phyloP scores from a whole-genome alignment of 2,113 vertebrate genomes.

The Tupaia chinensis region DNA sequence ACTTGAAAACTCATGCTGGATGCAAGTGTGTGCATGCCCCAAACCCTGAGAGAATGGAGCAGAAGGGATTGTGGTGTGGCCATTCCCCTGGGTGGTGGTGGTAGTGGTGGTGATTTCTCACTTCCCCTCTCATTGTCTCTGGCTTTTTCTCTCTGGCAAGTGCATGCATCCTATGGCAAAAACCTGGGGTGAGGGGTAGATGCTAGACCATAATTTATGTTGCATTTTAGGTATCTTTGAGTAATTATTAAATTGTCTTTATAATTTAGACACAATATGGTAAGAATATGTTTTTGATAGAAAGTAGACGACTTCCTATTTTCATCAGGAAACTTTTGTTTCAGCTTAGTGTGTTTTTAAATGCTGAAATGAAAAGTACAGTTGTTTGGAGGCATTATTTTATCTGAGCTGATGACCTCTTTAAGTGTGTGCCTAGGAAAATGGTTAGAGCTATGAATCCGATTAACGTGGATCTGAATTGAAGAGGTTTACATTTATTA shows the following conservation, averaged over 20 bases:
- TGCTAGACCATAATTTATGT: not conserved
- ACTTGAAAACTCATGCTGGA: too few species aligned
- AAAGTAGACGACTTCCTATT: conserved; percentile 36
- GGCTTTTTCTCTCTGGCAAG: too few species aligned
- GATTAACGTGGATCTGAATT: conserved; percentile 21
- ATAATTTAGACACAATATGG: not conserved
- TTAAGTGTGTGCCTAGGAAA: conserved; percentile 22
- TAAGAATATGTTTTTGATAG: not conserved
- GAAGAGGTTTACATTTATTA: conserved; percentile 38
- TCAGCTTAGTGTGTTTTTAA: conserved; percentile 54
- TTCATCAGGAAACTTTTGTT: conserved; percentile 66
- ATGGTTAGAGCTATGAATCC: conserved; percentile 8
- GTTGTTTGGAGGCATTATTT: conserved; percentile 32
- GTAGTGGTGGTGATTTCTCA: too few species aligned
- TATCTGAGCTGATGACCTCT: conserved; percentile 7
- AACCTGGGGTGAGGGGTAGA: not conserved
- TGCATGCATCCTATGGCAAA: too few species aligned
- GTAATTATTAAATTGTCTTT: conserved; percentile 8
- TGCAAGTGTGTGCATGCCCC: too few species aligned
- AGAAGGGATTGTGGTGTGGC: too few species aligned
- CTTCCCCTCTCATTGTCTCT: too few species aligned
- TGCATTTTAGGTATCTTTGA: not conserved
- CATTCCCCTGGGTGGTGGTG: too few species aligned
- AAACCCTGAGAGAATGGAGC: too few species aligned
- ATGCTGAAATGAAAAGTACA: not conserved